Conservation (phyloP, 1,140 invertebrate genomes). For the Lysiphlebus fabarum region DNA sequence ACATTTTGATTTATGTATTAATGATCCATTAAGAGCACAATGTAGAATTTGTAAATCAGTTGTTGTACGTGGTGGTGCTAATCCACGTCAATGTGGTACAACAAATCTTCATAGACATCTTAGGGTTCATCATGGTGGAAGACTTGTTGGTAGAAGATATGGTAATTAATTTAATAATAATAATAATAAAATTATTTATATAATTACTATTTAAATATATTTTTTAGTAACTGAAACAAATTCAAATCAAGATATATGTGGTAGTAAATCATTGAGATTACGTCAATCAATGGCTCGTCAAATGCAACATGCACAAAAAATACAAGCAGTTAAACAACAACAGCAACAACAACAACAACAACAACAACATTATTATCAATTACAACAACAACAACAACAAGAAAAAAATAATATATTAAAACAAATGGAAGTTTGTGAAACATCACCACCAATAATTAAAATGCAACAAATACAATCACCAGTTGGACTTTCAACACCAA, state of each 20-base stretch:
- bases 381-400: slow-evolving; percentile 38
- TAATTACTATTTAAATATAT: no score
- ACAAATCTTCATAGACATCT: slow-evolving; percentile 53
- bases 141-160: slow-evolving; percentile 51
- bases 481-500: slow-evolving; percentile 22
- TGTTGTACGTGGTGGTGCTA: slow-evolving; percentile 51
- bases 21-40: slow-evolving; percentile 50
- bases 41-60: slow-evolving; percentile 53
- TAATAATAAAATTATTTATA: background rate
- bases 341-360: no score
- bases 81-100: slow-evolving; percentile 52
- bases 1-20: slow-evolving; percentile 50
- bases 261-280: no score
- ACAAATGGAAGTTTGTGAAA: slow-evolving; percentile 50
- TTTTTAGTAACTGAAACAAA: no score
- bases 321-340: no score
- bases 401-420: slow-evolving; percentile 50
- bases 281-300: no score
- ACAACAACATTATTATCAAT: slow-evolving; percentile 36
- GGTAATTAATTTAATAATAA: slow-evolving; percentile 35
- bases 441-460: slow-evolving; percentile 46
- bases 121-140: slow-evolving; percentile 51
- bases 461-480: slow-evolving; percentile 40
- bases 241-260: no score
- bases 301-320: no score